Conservation (phyloP, 2,113 vertebrate genomes). For the Epinephelus fuscoguttatus region DNA sequence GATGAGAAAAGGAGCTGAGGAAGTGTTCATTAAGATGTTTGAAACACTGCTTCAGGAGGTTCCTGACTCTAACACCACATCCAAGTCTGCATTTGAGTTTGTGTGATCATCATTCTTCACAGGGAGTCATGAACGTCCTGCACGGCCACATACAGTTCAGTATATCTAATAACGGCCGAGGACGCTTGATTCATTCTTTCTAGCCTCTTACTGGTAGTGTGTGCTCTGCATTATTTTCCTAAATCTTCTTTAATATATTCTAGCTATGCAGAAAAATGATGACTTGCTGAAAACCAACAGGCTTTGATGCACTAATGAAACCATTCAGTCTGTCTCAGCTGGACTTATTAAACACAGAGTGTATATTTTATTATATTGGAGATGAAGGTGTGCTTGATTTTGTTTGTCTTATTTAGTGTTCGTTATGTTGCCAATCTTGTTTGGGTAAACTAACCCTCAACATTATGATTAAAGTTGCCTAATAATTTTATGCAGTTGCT, state of each 20-base stretch:
- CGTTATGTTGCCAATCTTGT: constrained; percentile 22
- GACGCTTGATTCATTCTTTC: neutral
- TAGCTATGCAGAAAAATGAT: constrained; percentile 50
- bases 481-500: constrained; percentile 45
- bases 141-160: neutral
- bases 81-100: constrained; percentile 13
- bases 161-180: neutral
- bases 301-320: constrained; percentile 30
- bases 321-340: constrained; percentile 7
- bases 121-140: neutral
- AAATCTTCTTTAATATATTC: constrained; percentile 32
- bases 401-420: constrained; percentile 20
- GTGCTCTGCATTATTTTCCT: constrained; percentile 9
- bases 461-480: constrained; percentile 22
- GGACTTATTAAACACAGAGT: constrained; percentile 5
- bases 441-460: constrained; percentile 34
- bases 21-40: constrained; percentile 27
- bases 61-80: constrained; percentile 6
- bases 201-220: neutral
- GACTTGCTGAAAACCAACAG: constrained; percentile 22
- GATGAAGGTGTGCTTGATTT: constrained; percentile 33
- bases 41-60: constrained; percentile 21
- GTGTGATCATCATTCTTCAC: constrained; percentile 6
- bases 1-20: constrained; percentile 35
- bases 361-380: constrained; percentile 28